Percentiles rank a stretch among this genome's conserved stretches.
Evolutionary conservation across 2,888 invertebrate species (phyloP).

Genomic region (Dione juno): DNA sequence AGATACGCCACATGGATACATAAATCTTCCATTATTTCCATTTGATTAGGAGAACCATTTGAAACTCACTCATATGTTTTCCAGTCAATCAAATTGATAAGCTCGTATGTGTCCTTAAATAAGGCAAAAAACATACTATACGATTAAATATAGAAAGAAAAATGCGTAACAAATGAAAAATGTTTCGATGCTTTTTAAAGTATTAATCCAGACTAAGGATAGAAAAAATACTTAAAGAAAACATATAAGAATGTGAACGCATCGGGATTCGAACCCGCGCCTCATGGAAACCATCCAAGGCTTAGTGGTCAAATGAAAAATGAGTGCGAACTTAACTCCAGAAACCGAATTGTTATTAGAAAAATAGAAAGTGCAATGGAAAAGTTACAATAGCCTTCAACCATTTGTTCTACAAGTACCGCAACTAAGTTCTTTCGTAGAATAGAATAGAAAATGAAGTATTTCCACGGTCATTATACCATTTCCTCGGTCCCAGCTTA

Average conservation of each 20-base stretch:
- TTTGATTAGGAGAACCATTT: too few species aligned
- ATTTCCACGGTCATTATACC: slow-evolving; percentile 17
- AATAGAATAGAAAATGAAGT: slow-evolving; percentile 21
- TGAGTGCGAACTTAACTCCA: neutral
- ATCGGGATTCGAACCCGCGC: too few species aligned
- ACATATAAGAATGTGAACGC: too few species aligned
- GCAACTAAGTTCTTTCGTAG: slow-evolving; percentile 5
- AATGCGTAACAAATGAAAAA: neutral
- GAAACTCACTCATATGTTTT: too few species aligned
- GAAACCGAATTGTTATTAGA: slow-evolving; percentile 13
- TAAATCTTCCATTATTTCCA: too few species aligned
- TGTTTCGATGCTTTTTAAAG: too few species aligned
- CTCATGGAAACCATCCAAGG: too few species aligned
- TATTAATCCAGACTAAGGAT: too few species aligned
- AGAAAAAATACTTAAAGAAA: too few species aligned
- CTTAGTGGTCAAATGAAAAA: neutral
- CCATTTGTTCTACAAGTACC: slow-evolving; percentile 16
- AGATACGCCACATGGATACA: too few species aligned
- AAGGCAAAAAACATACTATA: neutral
- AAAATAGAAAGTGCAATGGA: slow-evolving; percentile 1
- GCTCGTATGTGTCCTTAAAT: neutral
- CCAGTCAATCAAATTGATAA: too few species aligned
- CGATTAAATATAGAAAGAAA: neutral
- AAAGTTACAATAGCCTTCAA: slow-evolving; percentile 1
- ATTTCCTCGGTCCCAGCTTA: slow-evolving; percentile 9